These are phyloP conservation scores for Lates japonicus DNA, from an alignment of 2,797 vertebrate genomes.

Conservation along the genomic window DNA sequence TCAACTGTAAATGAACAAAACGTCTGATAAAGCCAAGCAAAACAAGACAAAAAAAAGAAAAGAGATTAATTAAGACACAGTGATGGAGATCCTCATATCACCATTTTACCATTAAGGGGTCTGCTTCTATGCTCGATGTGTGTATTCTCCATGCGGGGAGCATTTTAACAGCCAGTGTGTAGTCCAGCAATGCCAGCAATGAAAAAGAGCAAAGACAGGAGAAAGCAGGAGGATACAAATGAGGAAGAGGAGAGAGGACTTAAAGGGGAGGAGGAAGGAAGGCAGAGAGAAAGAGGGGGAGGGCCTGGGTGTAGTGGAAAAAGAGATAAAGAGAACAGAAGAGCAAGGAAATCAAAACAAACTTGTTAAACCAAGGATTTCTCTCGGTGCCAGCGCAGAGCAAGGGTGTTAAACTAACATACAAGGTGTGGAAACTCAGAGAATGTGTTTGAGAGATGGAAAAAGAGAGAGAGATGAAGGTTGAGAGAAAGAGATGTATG, in stretches of 20 bases:
- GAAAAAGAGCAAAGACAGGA: constrained; percentile 8
- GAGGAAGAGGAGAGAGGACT: neutral
- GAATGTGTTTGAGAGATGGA: constrained; percentile 9
- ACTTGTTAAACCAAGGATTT: constrained; percentile 30
- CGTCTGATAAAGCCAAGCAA: neutral
- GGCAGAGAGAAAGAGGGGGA: neutral
- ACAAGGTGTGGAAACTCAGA: constrained; percentile 34
- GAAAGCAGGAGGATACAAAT: constrained; percentile 14
- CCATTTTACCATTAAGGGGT: neutral
- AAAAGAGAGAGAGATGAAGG: neutral
- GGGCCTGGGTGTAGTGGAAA: neutral
- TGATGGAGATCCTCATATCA: neutral
- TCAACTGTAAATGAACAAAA: constrained; percentile 30
- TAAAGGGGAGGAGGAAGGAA: neutral
- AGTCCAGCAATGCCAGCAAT: neutral
- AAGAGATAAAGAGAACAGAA: neutral
- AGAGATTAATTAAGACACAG: neutral
- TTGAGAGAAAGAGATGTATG: constrained; percentile 21
- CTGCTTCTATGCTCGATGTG: neutral
- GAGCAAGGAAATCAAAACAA: constrained; percentile 24
- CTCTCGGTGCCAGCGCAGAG: neutral
- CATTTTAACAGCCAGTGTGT: constrained; percentile 10
- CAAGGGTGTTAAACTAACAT: constrained; percentile 19
- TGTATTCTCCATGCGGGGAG: neutral
- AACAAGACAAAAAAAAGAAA: neutral